These are phyloP conservation scores for Apis florea DNA, from an alignment of 1,140 invertebrate species.

Conservation along the genomic window DNA sequence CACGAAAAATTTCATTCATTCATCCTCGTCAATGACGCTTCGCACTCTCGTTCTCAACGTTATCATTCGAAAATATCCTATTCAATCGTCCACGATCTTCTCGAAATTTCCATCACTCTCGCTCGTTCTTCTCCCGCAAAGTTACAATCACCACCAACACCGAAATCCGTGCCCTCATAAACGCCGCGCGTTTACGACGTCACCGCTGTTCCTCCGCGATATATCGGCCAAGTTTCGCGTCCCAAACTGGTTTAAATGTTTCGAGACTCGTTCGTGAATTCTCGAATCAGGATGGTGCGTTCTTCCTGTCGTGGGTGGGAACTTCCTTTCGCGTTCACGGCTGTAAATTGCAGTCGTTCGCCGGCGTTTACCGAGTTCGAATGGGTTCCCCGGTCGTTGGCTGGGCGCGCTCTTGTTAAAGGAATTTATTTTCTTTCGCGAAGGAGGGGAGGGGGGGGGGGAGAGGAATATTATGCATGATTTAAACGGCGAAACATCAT, in stretches of 20 bases:
- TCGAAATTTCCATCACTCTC: too few species aligned
- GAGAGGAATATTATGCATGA: not conserved
- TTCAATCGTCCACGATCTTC: too few species aligned
- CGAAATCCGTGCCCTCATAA: slow-evolving; percentile 55
- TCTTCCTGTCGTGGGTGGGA: not conserved
- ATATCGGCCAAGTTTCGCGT: slow-evolving; percentile 49
- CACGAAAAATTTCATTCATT: too few species aligned
- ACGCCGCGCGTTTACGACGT: slow-evolving; percentile 59
- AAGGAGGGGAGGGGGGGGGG: too few species aligned
- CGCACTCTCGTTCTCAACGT: not conserved
- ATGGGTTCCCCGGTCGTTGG: not conserved
- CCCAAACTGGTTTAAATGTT: slow-evolving; percentile 11
- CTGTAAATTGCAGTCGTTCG: not conserved
- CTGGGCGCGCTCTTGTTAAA: not conserved
- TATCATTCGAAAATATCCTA: not conserved
- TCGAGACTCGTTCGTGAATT: not conserved
- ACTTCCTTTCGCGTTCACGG: slow-evolving; percentile 17
- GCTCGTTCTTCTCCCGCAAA: not conserved
- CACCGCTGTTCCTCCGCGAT: not conserved
- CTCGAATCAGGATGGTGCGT: not conserved
- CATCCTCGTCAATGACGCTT: too few species aligned
- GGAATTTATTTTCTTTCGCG: not conserved
- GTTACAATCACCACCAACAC: slow-evolving; percentile 18
- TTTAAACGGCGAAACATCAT: not conserved
- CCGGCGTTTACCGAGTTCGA: not conserved